Conservation (phyloP, 2,888 invertebrate genomes). For the Tholera decimalis region DNA sequence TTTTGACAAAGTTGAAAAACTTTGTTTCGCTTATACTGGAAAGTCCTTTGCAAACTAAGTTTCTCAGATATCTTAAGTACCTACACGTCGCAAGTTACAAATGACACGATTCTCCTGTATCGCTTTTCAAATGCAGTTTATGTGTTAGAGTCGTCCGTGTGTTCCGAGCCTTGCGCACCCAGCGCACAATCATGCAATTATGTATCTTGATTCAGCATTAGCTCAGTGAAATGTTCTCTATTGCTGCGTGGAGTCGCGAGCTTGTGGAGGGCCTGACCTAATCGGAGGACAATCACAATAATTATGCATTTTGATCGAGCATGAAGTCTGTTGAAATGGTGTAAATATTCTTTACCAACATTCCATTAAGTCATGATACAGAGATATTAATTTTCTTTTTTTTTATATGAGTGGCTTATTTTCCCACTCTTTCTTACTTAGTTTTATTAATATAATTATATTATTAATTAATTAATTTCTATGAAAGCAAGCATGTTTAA, state of each 20-base stretch:
- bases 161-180: constrained; percentile 16
- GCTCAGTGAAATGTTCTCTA: constrained; percentile 40
- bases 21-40: too few species aligned
- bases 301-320: constrained; percentile 46
- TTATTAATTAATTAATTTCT: too few species aligned
- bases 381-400: neutral
- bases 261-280: constrained; percentile 39
- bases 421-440: too few species aligned
- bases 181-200: constrained; percentile 46
- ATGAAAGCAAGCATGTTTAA: too few species aligned
- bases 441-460: too few species aligned
- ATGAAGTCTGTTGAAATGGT: constrained; percentile 13
- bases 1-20: too few species aligned
- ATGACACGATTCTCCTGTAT: neutral
- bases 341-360: constrained; percentile 27
- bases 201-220: constrained; percentile 50
- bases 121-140: neutral
- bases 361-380: constrained; percentile 6
- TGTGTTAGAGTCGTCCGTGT: neutral
- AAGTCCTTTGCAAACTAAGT: neutral
- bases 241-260: constrained; percentile 31
- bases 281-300: constrained; percentile 50
- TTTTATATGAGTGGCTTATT: neutral
- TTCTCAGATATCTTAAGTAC: neutral
- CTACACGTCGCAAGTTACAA: too few species aligned